Conservation (phyloP, 1,140 invertebrate species). For the Pseudomyrmex dendroicus region DNA sequence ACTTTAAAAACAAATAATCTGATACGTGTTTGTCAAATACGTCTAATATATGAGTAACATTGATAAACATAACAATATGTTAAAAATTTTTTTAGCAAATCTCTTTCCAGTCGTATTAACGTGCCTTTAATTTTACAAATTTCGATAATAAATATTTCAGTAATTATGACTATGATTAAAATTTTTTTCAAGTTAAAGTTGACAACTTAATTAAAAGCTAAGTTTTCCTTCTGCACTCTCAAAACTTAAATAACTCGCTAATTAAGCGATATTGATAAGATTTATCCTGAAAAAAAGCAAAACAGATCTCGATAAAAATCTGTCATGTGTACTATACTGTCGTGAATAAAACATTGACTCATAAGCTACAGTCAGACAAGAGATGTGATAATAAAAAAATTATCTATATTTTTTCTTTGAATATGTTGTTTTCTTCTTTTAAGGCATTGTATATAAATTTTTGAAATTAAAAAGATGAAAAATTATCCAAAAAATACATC, state of each 20-base stretch:
- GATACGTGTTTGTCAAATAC: not conserved
- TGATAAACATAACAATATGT: not conserved
- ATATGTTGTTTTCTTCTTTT: not conserved
- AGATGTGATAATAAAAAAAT: not conserved
- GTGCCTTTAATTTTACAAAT: not conserved
- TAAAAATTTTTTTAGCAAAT: not conserved
- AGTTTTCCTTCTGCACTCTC: conserved; percentile 18
- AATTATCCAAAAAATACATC: no score
- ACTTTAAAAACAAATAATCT: not conserved
- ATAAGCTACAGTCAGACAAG: no score
- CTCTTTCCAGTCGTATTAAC: not conserved
- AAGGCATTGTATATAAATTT: no score
- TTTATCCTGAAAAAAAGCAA: conserved; percentile 2
- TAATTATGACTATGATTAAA: conserved; percentile 33
- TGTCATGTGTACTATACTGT: not conserved
- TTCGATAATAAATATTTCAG: conserved; percentile 27
- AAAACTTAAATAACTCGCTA: conserved; percentile 54
- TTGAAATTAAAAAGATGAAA: no score
- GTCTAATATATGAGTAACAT: not conserved
- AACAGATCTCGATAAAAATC: not conserved
- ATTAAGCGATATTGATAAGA: conserved; percentile 35
- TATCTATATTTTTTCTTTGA: not conserved
- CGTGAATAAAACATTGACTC: no score
- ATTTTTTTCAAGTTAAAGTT: conserved; percentile 38
- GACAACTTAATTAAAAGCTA: conserved; percentile 29